Evolutionary conservation across 2,797 vertebrate genomes (phyloP).

Genomic region (Syncerus caffer): DNA sequence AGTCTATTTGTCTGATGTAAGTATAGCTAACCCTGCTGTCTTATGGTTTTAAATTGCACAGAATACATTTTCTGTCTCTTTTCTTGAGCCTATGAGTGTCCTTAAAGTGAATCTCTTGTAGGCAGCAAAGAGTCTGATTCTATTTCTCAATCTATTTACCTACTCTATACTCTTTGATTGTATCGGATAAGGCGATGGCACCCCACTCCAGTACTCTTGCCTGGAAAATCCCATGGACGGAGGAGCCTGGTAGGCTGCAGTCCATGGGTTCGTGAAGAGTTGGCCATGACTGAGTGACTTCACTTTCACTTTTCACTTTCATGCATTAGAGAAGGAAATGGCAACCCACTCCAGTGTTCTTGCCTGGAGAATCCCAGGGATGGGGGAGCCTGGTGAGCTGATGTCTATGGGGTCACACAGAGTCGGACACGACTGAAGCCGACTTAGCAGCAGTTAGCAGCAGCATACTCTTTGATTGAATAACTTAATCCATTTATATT

Average conservation of each 20-base stretch:
- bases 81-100: neutral
- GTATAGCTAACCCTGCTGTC: neutral
- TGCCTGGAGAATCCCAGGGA: too few species aligned
- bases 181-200: too few species aligned
- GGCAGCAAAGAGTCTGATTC: neutral
- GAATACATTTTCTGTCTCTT: neutral
- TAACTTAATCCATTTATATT: neutral
- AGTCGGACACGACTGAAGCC: fast-evolving
- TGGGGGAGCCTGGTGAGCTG: too few species aligned
- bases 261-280: too few species aligned
- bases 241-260: too few species aligned
- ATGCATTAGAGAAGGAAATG: too few species aligned
- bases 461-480: neutral
- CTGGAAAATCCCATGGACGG: too few species aligned
- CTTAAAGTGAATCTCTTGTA: neutral
- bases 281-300: fast-evolving
- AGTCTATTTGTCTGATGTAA: neutral
- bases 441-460: too few species aligned
- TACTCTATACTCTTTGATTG: neutral
- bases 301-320: too few species aligned
- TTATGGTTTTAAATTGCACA: neutral
- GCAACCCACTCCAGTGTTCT: too few species aligned
- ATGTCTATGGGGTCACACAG: too few species aligned
- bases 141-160: neutral
- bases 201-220: too few species aligned